These are phyloP conservation scores for Hydropsyche betteni DNA, from an alignment of 2,888 invertebrate species.

Conservation along the genomic window DNA sequence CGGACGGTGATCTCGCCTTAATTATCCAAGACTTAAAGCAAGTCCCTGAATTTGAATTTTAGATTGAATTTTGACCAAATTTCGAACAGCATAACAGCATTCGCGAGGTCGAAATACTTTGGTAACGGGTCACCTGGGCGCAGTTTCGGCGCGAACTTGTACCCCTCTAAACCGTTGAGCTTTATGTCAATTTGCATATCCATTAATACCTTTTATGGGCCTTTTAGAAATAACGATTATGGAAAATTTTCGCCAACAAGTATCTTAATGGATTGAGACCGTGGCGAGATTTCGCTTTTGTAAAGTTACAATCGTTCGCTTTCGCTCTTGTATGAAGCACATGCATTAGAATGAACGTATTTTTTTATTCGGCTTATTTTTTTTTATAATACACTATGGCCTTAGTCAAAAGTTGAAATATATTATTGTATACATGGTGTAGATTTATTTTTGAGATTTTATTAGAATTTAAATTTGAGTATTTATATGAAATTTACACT, in stretches of 20 bases:
- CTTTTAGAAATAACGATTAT: slow-evolving; percentile 18
- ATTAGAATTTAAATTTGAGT: too few species aligned
- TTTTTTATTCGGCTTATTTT: not conserved
- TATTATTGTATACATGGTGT: not conserved
- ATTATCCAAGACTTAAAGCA: too few species aligned
- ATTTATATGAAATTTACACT: too few species aligned
- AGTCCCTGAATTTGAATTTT: not conserved
- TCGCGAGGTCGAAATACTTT: too few species aligned
- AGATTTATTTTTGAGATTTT: not conserved
- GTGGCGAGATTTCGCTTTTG: too few species aligned
- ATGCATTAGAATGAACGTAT: not conserved
- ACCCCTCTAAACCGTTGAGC: not conserved
- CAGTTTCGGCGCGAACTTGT: slow-evolving; percentile 12
- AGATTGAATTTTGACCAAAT: not conserved
- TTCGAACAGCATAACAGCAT: not conserved
- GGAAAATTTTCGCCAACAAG: not conserved
- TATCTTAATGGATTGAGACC: slow-evolving; percentile 4
- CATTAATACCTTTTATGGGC: slow-evolving; percentile 23
- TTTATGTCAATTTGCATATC: slow-evolving; percentile 1
- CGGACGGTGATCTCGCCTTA: too few species aligned
- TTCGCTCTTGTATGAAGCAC: not conserved
- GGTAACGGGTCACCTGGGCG: not conserved
- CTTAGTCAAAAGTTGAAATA: not conserved
- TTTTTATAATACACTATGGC: not conserved
- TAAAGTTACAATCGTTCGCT: too few species aligned